A percentile compares a stretch with the other conserved stretches of the same genome.
Evolutionary conservation across 2,888 invertebrate genomes (phyloP).

Genomic region (Hemicrepidius hirtus): DNA sequence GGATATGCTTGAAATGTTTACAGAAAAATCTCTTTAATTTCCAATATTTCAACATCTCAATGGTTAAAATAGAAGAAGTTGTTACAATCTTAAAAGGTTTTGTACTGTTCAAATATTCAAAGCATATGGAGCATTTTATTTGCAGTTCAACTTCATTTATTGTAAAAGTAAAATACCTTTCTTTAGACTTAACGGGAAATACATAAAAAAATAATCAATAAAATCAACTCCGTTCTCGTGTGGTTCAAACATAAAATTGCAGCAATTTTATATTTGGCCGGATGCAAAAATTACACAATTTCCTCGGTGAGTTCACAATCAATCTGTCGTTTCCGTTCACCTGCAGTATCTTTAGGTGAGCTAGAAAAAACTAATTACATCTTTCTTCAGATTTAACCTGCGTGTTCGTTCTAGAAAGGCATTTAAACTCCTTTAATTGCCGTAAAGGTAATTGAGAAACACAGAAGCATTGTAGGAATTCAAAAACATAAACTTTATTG

Average conservation of each 20-base stretch:
- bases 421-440: conserved; percentile 32
- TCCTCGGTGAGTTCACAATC: conserved; percentile 49
- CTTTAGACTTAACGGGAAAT: neutral
- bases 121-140: too few relatives aligned
- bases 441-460: neutral
- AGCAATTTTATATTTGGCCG: conserved; percentile 49
- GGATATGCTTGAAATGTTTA: too few relatives aligned
- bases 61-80: too few relatives aligned
- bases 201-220: neutral
- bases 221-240: neutral
- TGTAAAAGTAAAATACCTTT: too few relatives aligned
- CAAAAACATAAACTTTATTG: conserved; percentile 9
- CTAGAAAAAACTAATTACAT: conserved; percentile 26
- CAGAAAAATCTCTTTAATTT: too few relatives aligned
- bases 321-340: conserved; percentile 56
- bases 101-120: too few relatives aligned
- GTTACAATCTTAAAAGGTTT: too few relatives aligned
- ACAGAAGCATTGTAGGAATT: neutral
- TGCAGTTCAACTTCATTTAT: too few relatives aligned
- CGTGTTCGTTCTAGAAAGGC: conserved; percentile 21
- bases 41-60: too few relatives aligned
- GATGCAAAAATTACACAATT: conserved; percentile 52
- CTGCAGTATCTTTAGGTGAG: conserved; percentile 41
- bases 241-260: conserved; percentile 42
- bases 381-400: conserved; percentile 8